Base-by-base conservation (phyloP, 1,140 invertebrate genomes). In the Zaprionus kolodkinae region DNA sequence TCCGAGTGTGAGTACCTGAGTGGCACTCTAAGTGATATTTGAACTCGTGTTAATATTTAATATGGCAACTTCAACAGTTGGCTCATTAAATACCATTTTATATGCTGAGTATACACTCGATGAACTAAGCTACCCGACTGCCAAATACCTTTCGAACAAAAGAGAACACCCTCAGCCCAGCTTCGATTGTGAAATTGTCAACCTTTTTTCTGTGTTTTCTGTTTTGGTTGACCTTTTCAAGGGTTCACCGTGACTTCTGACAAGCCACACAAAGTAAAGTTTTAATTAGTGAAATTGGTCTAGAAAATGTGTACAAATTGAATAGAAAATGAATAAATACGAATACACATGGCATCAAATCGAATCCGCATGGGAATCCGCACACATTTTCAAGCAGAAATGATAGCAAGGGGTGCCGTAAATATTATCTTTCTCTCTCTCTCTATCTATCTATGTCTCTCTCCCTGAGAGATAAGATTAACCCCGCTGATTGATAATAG, bases 1-100 rank as follows among this genome's bases (percentile, higher is more conserved):
- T 45, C 13, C 1, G 9, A 30, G 35, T 65, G 55, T 15, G 9
- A 17, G 45, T 50, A 50, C 17, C 21, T 62, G 60, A 61, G 40
- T 61, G 59, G 12, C 27, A 55, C n/a, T 61, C 48, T 48, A 35
- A 57, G 50, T 56, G 17, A 17, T 60, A 43, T 72, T 35, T 72
- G 43, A 59, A 60, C 36, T 55, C 54, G 59, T 9, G 59, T 77
- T 43, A 77, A 73, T 73, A 64, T 73, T 73, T 73, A 38, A 73
- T 60, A 15, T 55, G 35, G 4, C 67, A 75, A 43, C 70, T 57
- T 17, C 25, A 43, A 45, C 25, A 72, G 55, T 60, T 67, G 55
- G 12, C 17, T 57, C 54, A 57, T 45, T 56, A 52, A 50, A 59
- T 45, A 50, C 38, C 52, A 45, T 67, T 66, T 66, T 55, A 66